Evolutionary conservation across 2,797 vertebrate genomes (phyloP), one percentile per base, ranked within the genome.

Genomic region (Microcaecilia unicolor): DNA sequence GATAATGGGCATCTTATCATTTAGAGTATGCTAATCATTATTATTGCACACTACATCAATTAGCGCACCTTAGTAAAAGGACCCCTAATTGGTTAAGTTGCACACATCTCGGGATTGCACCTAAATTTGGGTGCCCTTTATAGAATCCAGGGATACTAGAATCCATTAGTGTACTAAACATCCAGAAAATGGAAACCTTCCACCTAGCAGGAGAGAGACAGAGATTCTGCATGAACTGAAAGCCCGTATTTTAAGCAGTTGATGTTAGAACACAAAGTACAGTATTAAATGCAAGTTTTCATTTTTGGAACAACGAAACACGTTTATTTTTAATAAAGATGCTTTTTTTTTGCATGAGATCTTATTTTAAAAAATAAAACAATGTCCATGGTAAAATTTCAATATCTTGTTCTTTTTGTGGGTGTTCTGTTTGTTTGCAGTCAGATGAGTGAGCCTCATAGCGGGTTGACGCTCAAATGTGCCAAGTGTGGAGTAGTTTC

Each of bases 401-500:
- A 87, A 78, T 74, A 73, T 81, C 81, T 71, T 85, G 77, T 83
- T 85, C 78, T 84, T 81, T 83, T 58, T 86, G 82, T 86, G 80
- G 82, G 82, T 84, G 80, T 86, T 84, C 80, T 91, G 87, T 90
- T 86, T 91, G 88, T 90, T 88, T 90, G 79, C 93, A 99, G 96
- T 92, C 96, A 97, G 88, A 98, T 99, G 94, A 98, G 91, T 79
- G 95, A 98, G 86, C 96, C 96, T 70, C 95, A 99, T 88, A 94
- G 93, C 82, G 95, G 96, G 88, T 88, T 98, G 87, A 98, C 95
- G 80, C 91, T 99, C 88, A 99, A 98, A 91, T 99, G 96, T 89
- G 94, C 96, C 89, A 99, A 99, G 87, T 99, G 96, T 83, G 96
- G 96, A 75, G 93, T 99, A 80, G 94, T 99, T 87, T 99, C 96